Conservation (phyloP, 2,888 invertebrate species). For the Drosophila mayaguana region DNA sequence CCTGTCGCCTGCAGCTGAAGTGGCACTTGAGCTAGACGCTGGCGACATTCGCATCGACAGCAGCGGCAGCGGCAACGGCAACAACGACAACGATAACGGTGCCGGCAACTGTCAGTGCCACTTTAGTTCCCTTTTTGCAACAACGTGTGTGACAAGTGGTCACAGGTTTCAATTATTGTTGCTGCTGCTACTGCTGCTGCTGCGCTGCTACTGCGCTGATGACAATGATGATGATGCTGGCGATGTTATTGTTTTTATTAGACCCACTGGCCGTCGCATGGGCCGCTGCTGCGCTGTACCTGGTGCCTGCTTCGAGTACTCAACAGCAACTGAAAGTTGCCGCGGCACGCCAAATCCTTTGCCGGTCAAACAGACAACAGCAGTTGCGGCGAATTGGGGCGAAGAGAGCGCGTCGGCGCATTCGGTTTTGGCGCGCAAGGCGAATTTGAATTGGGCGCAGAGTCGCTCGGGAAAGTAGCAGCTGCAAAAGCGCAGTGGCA, state of each 20-base stretch:
- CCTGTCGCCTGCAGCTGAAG: slow-evolving; percentile 38
- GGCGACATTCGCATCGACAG: slow-evolving; percentile 14
- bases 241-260: slow-evolving; percentile 44
- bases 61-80: slow-evolving; percentile 3
- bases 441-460: slow-evolving; percentile 42
- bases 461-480: slow-evolving; percentile 57
- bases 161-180: slow-evolving; percentile 58
- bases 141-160: slow-evolving; percentile 69
- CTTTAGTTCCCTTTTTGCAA: slow-evolving; percentile 38
- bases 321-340: slow-evolving; percentile 60
- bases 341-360: slow-evolving; percentile 62
- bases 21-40: slow-evolving; percentile 52
- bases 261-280: slow-evolving; percentile 29
- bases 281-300: slow-evolving; percentile 29
- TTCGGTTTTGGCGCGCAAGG: slow-evolving; percentile 51
- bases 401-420: slow-evolving; percentile 64
- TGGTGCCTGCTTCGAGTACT: slow-evolving; percentile 47
- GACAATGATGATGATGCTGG: slow-evolving; percentile 1
- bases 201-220: background rate
- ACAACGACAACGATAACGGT: slow-evolving; percentile 10
- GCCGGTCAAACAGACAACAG: slow-evolving; percentile 59
- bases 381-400: slow-evolving; percentile 60
- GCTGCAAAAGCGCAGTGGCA: background rate
- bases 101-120: slow-evolving; percentile 55
- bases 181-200: slow-evolving; percentile 24